Evolutionary conservation across 2,113 vertebrate species (phyloP).

Genomic region (Numida meleagris): DNA sequence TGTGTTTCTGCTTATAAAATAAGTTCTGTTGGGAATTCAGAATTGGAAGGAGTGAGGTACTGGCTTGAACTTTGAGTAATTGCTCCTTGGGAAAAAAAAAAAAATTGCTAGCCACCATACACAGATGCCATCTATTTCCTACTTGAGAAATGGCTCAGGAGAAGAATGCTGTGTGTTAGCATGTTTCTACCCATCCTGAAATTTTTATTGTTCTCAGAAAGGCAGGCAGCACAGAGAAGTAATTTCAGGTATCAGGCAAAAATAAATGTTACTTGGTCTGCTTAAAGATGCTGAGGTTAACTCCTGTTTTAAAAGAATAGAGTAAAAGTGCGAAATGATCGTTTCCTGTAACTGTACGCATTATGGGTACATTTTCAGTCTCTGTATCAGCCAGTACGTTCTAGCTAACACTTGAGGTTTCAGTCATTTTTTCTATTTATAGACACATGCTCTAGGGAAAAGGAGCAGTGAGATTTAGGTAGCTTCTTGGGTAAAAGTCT

Average conservation of each 20-base stretch:
- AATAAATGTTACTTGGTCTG: neutral
- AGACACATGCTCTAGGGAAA: slow-evolving; percentile 24
- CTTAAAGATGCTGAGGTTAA: slow-evolving; percentile 30
- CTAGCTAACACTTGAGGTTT: slow-evolving; percentile 73
- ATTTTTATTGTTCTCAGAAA: neutral
- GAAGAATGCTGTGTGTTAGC: neutral
- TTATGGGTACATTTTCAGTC: slow-evolving; percentile 58
- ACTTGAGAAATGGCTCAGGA: neutral
- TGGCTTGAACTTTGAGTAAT: neutral
- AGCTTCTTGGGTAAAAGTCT: neutral
- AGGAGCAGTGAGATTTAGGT: neutral
- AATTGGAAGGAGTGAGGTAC: neutral
- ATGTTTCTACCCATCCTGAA: neutral
- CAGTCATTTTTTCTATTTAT: slow-evolving; percentile 44
- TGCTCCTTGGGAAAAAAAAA: neutral
- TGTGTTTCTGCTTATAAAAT: neutral
- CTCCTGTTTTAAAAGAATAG: slow-evolving; percentile 59
- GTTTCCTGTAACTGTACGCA: slow-evolving; percentile 78
- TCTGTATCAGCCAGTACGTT: slow-evolving; percentile 51
- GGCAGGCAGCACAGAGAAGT: neutral
- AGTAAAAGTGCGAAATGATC: slow-evolving; percentile 77
- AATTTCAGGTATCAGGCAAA: neutral
- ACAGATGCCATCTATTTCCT: neutral
- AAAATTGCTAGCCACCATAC: neutral
- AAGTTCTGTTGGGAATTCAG: neutral